These are phyloP conservation scores for Dromiciops gliroides DNA, from an alignment of 2,113 vertebrate genomes.

Conservation along the genomic window DNA sequence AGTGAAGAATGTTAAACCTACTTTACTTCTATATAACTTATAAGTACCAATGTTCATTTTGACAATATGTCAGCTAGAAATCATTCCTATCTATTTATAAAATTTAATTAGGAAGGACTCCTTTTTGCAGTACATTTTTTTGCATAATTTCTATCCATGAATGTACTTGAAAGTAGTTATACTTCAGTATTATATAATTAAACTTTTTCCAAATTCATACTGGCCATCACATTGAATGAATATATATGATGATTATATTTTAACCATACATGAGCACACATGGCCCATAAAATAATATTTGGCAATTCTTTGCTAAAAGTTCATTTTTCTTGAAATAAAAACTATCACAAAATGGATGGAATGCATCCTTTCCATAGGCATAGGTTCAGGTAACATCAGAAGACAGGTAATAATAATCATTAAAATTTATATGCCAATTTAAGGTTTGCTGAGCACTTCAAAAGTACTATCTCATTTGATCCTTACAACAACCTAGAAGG, in stretches of 20 bases:
- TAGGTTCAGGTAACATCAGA: background rate
- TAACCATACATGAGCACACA: background rate
- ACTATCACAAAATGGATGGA: background rate
- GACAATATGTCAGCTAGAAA: background rate
- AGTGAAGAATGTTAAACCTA: slow-evolving; percentile 8
- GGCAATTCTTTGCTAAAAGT: background rate
- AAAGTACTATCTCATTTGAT: background rate
- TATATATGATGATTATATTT: background rate
- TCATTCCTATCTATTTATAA: background rate
- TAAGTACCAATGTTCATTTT: background rate
- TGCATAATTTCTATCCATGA: background rate
- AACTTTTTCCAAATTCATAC: background rate
- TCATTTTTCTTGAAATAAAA: background rate
- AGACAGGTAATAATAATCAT: background rate
- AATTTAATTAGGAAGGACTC: background rate
- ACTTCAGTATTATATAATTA: background rate
- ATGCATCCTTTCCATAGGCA: background rate
- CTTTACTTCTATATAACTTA: slow-evolving; percentile 12
- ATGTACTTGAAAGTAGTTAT: background rate
- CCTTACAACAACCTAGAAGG: background rate
- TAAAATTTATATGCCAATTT: background rate
- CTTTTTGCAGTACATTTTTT: background rate
- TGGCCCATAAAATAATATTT: background rate
- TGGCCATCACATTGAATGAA: background rate
- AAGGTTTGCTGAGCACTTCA: background rate